Evolutionary conservation across 2,888 invertebrate genomes (phyloP), one percentile per base, ranked within the genome.

Genomic region (Agrenia bidenticulata): DNA sequence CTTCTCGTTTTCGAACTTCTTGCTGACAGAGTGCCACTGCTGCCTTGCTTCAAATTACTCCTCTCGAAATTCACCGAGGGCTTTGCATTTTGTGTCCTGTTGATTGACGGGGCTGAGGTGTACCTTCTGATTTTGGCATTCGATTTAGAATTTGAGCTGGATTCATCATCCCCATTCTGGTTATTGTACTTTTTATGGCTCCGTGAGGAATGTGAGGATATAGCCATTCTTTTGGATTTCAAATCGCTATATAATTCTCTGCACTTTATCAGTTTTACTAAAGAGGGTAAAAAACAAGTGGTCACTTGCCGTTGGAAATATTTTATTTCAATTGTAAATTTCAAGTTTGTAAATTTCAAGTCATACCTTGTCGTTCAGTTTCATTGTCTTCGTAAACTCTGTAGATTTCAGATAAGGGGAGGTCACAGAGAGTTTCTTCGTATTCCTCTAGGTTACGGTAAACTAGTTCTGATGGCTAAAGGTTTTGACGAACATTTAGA

Each of bases 381-480:
- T 78, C 78, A 64, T 76, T 68, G 55, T 77, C 73, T 63, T 77
- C 77, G 67, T 76, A 78, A 59, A 77, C 71, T 62, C 69, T 64
- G 27, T 77, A 77, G 37, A 77, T 72, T 61, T 77, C 73, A n/a
- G 73, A 71, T 9, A 77, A 64, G 27, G 77, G 76, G 24, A 75
- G 72, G 53, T 75, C 75, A 61, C 66, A 51, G 56, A 78, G 76
- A 27, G 78, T 77, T 65, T 78, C 78, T 69, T 79, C 78, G 70
- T 78, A 78, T 58, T 81, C 79, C 42, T 78, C 77, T 51, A 79
- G 72, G 63, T 77, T 78, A 72, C 77, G 77, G 63, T 79, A 78
- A 26, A 79, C 76, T 23, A 81, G 76, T 67, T 81, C 80, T 49
- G 78, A 77, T n/a, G 80, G 80, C 80, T 80, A 63, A 32, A 66